These are phyloP conservation scores for Cydia amplana DNA, from an alignment of 1,140 invertebrate genomes.

Conservation along the genomic window DNA sequence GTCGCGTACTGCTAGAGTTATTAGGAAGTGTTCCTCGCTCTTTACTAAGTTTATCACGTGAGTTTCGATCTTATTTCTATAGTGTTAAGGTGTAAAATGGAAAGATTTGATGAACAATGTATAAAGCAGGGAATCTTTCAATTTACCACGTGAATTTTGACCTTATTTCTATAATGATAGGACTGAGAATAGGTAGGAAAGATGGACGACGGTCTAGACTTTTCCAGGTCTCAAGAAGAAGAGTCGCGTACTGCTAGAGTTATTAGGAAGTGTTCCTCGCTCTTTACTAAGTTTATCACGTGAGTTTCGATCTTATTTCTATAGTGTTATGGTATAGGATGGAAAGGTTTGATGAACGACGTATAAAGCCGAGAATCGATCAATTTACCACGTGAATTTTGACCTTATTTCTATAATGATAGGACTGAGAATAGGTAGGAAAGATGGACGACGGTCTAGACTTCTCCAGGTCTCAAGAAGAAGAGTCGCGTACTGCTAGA, in stretches of 20 bases:
- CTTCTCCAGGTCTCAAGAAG: conserved; percentile 98
- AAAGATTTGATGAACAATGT: too few species aligned
- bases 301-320: conserved; percentile 69
- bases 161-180: not conserved
- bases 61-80: too few species aligned
- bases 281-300: conserved; percentile 98
- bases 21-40: conserved; percentile 98
- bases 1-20: conserved; percentile 98
- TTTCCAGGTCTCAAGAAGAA: conserved; percentile 98
- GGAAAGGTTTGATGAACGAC: not conserved
- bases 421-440: conserved; percentile 87
- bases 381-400: too few species aligned
- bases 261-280: conserved; percentile 98
- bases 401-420: too few species aligned
- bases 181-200: conserved; percentile 99
- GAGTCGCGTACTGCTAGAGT: conserved; percentile 98
- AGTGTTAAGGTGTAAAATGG: too few species aligned
- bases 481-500: conserved; percentile 98
- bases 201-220: conserved; percentile 99
- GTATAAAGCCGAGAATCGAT: too few species aligned
- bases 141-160: too few species aligned
- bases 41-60: conserved; percentile 98
- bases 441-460: conserved; percentile 99
- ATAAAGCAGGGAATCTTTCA: too few species aligned
- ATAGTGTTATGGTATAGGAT: too few species aligned